Percentiles rank a stretch among this genome's conserved stretches.
Evolutionary conservation across 2,888 invertebrate species (phyloP).

Genomic region (Lamproptera curius): DNA sequence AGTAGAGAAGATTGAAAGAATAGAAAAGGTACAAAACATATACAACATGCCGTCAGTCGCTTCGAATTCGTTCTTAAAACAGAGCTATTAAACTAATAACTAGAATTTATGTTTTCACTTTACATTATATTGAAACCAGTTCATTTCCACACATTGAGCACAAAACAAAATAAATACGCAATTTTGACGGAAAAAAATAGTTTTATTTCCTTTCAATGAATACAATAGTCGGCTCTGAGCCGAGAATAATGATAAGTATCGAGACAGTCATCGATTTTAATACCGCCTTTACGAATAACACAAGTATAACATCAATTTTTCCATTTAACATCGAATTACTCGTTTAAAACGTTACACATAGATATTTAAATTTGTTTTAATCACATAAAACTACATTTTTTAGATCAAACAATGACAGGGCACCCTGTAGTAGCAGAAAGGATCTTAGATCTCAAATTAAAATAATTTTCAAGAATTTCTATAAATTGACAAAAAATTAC

Average conservation of each 20-base stretch:
- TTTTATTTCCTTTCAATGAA: conserved; percentile 13
- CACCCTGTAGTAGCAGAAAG: conserved; percentile 5
- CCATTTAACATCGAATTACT: conserved; percentile 29
- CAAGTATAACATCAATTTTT: conserved; percentile 24
- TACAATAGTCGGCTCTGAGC: conserved; percentile 53
- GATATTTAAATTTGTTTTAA: conserved; percentile 20
- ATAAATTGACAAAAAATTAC: conserved; percentile 1
- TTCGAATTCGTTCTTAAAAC: too few relatives aligned
- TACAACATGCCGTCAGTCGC: conserved; percentile 4
- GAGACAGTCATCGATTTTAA: conserved; percentile 27
- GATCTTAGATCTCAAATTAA: conserved; percentile 16
- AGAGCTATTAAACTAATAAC: too few relatives aligned
- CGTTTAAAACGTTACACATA: conserved; percentile 50
- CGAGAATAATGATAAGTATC: conserved; percentile 39
- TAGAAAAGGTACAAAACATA: conserved; percentile 32
- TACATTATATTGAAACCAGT: too few relatives aligned
- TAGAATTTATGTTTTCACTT: too few relatives aligned
- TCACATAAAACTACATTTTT: conserved; percentile 7
- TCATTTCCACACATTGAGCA: too few relatives aligned
- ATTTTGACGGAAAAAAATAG: conserved; percentile 9
- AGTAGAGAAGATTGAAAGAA: conserved; percentile 39
- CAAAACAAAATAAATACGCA: not conserved
- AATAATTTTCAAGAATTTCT: conserved; percentile 4
- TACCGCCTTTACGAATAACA: conserved; percentile 23
- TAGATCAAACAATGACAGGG: conserved; percentile 13